These are phyloP conservation scores for Proales similis DNA, from an alignment of 1,140 invertebrate species.

Conservation along the genomic window DNA sequence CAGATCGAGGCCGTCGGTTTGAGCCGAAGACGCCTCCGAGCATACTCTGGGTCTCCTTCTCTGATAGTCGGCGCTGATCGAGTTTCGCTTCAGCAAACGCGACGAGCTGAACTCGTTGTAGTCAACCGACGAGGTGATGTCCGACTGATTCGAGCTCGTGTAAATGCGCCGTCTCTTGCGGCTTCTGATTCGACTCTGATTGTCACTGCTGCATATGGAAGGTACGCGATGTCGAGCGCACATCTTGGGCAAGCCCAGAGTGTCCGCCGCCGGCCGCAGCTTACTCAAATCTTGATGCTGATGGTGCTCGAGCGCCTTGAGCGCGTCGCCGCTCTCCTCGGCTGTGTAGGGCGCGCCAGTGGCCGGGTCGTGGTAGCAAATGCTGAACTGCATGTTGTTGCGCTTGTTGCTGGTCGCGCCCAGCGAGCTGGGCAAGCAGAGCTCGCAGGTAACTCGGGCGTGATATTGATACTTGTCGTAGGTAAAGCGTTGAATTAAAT, in stretches of 20 bases:
- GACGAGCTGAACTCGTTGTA: slow-evolving; percentile 24
- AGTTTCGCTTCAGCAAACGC: too few species aligned
- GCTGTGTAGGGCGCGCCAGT: not conserved
- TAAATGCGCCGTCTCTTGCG: slow-evolving; percentile 19
- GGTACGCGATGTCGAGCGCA: slow-evolving; percentile 32
- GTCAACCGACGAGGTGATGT: slow-evolving; percentile 29
- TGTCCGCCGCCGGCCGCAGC: not conserved
- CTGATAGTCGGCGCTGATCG: too few species aligned
- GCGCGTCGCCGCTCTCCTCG: too few species aligned
- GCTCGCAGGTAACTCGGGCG: slow-evolving; percentile 10
- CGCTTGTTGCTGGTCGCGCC: not conserved
- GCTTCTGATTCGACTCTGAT: slow-evolving; percentile 2
- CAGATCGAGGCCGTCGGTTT: too few species aligned
- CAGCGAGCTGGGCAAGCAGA: not conserved
- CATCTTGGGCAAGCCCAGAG: slow-evolving; percentile 17
- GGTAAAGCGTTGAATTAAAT: slow-evolving; percentile 34
- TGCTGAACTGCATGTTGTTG: not conserved
- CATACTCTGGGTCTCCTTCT: too few species aligned
- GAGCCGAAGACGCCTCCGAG: too few species aligned
- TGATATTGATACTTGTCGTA: slow-evolving; percentile 35
- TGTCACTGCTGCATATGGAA: slow-evolving; percentile 34
- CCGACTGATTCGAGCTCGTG: slow-evolving; percentile 13
- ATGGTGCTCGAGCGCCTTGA: too few species aligned
- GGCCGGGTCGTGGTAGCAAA: not conserved
- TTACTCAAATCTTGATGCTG: not conserved